These are phyloP conservation scores for Thomomys bottae DNA, from an alignment of 2,113 vertebrate genomes.

Conservation along the genomic window DNA sequence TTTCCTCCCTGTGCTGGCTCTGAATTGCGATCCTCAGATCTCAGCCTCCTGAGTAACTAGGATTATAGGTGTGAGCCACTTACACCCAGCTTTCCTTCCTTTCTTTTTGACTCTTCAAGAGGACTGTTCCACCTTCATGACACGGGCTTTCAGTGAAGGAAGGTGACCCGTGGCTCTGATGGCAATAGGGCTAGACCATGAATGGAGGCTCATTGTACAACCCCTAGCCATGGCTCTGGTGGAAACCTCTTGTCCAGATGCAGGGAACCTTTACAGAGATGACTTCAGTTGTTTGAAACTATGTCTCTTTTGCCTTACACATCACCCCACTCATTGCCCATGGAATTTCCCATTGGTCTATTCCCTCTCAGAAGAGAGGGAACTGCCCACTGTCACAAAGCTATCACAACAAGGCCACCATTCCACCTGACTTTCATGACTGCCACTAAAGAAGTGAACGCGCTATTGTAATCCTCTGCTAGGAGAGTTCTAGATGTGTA, in stretches of 20 bases:
- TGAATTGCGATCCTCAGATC: no score
- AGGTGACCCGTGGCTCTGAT: no score
- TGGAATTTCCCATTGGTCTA: background rate
- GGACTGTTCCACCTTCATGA: background rate
- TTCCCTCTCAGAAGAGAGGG: slow-evolving; percentile 45
- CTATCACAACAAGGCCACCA: background rate
- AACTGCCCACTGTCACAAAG: slow-evolving; percentile 68
- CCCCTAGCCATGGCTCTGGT: rapidly evolving
- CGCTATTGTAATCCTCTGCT: no score
- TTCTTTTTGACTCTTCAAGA: background rate
- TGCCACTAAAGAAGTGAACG: slow-evolving; percentile 58
- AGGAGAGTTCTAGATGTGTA: no score
- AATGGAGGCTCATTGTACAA: rapidly evolving
- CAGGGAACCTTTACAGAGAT: background rate
- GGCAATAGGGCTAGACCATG: no score
- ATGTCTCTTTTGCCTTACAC: background rate
- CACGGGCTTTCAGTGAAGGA: slow-evolving; percentile 30
- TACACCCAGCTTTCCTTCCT: no score
- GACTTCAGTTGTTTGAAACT: background rate
- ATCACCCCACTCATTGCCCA: background rate
- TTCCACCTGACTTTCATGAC: slow-evolving; percentile 65
- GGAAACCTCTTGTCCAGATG: rapidly evolving
- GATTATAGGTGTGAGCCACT: no score
- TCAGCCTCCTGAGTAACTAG: no score
- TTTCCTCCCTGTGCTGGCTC: no score